Percentiles rank a stretch among this genome's conserved stretches.
Conservation (phyloP, 2,888 invertebrate genomes). For the Morpho helenor region DNA sequence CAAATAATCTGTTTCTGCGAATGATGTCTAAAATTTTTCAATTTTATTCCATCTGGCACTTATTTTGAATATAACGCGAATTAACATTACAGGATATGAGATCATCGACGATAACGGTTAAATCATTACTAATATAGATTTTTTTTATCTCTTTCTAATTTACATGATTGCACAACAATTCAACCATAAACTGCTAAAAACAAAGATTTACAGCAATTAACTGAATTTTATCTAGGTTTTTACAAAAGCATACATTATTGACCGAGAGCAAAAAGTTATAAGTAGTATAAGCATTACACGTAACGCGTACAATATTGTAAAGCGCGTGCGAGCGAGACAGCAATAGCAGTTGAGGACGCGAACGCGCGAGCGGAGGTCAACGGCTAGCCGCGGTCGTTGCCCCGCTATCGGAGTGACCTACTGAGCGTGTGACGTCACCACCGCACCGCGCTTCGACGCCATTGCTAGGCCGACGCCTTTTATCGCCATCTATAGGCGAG, state of each 20-base stretch:
- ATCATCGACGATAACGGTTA: too few relatives aligned
- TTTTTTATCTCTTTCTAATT: too few relatives aligned
- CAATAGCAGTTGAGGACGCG: slow-evolving; percentile 64
- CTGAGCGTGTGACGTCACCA: slow-evolving; percentile 78
- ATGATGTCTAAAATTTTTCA: too few relatives aligned
- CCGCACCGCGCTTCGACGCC: slow-evolving; percentile 65
- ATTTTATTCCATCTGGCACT: too few relatives aligned
- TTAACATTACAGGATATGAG: too few relatives aligned
- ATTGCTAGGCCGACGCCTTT: slow-evolving; percentile 52
- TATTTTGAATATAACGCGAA: too few relatives aligned
- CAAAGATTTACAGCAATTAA: neutral
- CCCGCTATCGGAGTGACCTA: slow-evolving; percentile 80
- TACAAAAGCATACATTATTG: slow-evolving; percentile 9
- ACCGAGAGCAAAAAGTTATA: slow-evolving; percentile 22
- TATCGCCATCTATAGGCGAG: slow-evolving; percentile 68
- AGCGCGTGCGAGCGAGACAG: slow-evolving; percentile 58
- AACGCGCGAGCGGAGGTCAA: slow-evolving; percentile 76
- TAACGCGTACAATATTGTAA: slow-evolving; percentile 59
- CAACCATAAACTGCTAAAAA: neutral
- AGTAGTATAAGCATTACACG: slow-evolving; percentile 48
- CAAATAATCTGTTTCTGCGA: too few relatives aligned
- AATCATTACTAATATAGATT: too few relatives aligned
- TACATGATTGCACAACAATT: too few relatives aligned
- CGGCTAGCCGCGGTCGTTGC: slow-evolving; percentile 80
- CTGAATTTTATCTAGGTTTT: neutral